These are phyloP conservation scores for Garrulus glandarius DNA, from an alignment of 2,797 vertebrate genomes.

Conservation along the genomic window DNA sequence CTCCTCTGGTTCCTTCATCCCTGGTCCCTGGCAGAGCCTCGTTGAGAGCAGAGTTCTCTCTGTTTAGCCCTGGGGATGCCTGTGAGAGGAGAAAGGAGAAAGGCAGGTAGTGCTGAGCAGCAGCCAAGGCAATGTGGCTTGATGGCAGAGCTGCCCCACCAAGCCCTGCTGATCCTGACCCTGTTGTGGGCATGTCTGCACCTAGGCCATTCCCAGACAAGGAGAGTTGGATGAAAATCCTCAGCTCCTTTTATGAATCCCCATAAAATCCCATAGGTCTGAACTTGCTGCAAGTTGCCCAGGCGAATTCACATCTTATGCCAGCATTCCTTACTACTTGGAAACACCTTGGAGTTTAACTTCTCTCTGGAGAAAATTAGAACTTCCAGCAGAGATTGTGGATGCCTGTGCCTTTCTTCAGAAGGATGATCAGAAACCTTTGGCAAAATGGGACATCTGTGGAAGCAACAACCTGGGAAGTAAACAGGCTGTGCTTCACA, in stretches of 20 bases:
- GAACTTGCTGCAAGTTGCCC: background rate
- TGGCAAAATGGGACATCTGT: background rate
- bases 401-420: background rate
- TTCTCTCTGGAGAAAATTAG: background rate
- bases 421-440: background rate
- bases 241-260: background rate
- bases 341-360: background rate
- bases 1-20: background rate
- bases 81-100: background rate
- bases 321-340: background rate
- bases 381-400: background rate
- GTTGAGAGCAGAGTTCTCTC: background rate
- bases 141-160: background rate
- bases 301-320: background rate
- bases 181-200: background rate
- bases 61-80: background rate
- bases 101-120: fast-evolving
- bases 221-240: background rate
- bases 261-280: background rate
- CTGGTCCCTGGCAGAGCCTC: background rate
- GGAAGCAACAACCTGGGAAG: background rate
- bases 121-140: background rate
- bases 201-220: background rate
- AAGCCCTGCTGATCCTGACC: background rate
- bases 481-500: background rate